Evolutionary conservation across 2,797 vertebrate genomes (phyloP).

Genomic region (Darevskia mixta): DNA sequence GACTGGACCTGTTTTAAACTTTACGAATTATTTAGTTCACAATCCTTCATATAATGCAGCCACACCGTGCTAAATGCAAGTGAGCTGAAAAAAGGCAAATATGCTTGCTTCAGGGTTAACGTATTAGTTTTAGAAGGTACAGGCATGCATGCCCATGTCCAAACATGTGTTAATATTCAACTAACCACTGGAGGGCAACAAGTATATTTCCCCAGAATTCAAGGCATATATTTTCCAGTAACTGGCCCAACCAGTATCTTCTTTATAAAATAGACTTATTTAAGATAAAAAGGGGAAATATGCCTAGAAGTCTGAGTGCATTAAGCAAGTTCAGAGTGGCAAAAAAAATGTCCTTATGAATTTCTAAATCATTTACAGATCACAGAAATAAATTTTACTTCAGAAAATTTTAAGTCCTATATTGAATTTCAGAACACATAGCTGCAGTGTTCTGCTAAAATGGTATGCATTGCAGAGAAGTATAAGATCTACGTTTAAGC

Average conservation of each 20-base stretch:
- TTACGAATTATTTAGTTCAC: not conserved
- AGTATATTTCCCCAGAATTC: not conserved
- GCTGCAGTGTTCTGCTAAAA: not conserved
- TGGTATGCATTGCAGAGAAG: not conserved
- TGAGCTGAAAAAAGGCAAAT: not conserved
- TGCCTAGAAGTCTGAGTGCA: not conserved
- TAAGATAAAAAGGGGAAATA: not conserved
- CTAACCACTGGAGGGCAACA: not conserved
- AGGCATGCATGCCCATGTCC: not conserved
- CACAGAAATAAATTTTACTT: not conserved
- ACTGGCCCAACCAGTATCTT: not conserved
- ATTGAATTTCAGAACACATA: not conserved
- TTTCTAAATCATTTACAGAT: not conserved
- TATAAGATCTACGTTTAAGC: not conserved
- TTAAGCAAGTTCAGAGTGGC: not conserved
- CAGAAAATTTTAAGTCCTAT: too few relatives aligned
- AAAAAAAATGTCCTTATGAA: too few relatives aligned
- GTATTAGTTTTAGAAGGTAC: not conserved
- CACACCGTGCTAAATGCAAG: not conserved
- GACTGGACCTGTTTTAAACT: too few relatives aligned
- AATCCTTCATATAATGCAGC: not conserved
- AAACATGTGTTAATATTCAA: not conserved
- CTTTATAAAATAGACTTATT: not conserved
- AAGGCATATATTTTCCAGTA: not conserved
- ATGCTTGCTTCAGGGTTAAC: not conserved